Base-by-base conservation (phyloP, 2,888 invertebrate species). In the Limnephilus marmoratus region DNA sequence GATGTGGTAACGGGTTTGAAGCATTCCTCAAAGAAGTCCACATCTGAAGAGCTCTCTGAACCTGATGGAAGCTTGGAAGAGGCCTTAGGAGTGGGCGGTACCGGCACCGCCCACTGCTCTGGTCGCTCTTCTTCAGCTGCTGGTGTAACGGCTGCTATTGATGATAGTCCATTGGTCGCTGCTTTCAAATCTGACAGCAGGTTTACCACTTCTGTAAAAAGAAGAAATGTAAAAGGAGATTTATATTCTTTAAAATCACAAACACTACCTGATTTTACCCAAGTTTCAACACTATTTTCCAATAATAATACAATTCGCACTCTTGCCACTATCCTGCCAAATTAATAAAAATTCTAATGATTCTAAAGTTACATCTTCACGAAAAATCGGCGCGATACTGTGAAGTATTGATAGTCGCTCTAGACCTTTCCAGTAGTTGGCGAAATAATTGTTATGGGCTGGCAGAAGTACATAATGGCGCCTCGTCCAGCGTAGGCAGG, bases 31-130 rank as follows among this genome's bases (percentile, higher is more conserved):
- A 90, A 86, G 49, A 86, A 88, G n/a, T 93, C 92, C 2, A 91
- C 90, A n/a, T 93, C 92, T 31, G 90, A 82, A 37, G 91, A 93
- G 37, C 83, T 88, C 24, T 93, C 91, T 13, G 92, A 89, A 49
- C 24, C 68, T 1, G 68, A 68, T 68, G 68, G 1, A 68, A n/a
- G 24, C 68, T n/a, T 68, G 5, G 53, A 53, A 53, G 53, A 53
- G 68, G 24, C n/a, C 68, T 68, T 24, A 0, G 24, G 68, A 68
- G 68, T 9, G 7, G 68, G 68, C 2, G n/a, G 68, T 24, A n/a
- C n/a, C 7, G 68, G 18, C 18, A 68, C 68, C 24, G 68, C 45
- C 45, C 45, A 45, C 12, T 11, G 45, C 45, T 45, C 45, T 49
- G 49, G 49, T 15, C 3, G 68, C 68, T 68, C 24, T 24, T 24